Base-by-base conservation (phyloP, 2,113 vertebrate species). In the Microtus pennsylvanicus region DNA sequence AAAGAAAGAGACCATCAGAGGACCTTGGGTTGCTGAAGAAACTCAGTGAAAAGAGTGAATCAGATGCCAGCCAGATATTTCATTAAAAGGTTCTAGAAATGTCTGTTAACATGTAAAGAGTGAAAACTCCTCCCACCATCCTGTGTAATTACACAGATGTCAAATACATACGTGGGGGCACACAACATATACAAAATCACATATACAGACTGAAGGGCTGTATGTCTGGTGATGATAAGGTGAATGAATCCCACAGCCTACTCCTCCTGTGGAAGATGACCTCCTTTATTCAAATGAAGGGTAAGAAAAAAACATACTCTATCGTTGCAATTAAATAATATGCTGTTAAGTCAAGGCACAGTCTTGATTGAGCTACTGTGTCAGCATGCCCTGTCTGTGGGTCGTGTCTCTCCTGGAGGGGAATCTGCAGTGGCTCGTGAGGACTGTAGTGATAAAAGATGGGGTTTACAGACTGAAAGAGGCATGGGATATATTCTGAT, bases 191-290 rank as follows among this genome's bases (percentile, higher is more conserved):
- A 45, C 47, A 85, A 78, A 83, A 65, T 67, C 45, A 80, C 42
- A 69, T 16, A 50, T 11, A 12, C 13, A 50, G 74, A 77, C 63
- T 45, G 0, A 4, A n/a, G 12, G 65, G 17, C 74, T 85, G n/a
- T 55, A 69, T 75, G 92, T 22, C 65, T 80, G 35, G 24, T 58
- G 90, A 21, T 85, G 76, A 81, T 33, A 75, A 90, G 38, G 33
- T 93, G 78, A 58, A 83, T 96, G 26, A 78, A 45, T 98, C 98
- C 97, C 94, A 97, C 70, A 98, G 97, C 87, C 98, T 98, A 92
- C 77, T 80, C 91, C 96, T 38, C 72, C 86, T 63, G 28, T 80
- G 95, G 58, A 96, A 98, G 97, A 98, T 96, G 94, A 93, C 67
- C 45, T 94, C 96, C 28, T 81, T 2, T 5, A n/a, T 95, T 70